These are phyloP conservation scores for Colistium nudipinnis DNA, from an alignment of 2,113 vertebrate species.

Conservation along the genomic window DNA sequence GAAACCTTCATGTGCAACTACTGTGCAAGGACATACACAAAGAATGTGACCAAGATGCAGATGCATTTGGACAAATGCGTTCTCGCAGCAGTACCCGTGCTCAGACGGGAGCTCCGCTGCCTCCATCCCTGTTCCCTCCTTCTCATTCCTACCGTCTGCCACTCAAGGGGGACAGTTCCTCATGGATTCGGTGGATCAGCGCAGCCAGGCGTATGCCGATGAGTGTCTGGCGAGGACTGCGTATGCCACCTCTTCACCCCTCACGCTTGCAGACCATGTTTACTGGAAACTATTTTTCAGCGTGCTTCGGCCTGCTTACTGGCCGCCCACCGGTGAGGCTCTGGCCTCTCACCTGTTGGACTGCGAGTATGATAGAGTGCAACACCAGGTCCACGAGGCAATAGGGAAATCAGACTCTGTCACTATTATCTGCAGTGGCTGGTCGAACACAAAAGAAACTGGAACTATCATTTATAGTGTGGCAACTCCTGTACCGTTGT, in stretches of 20 bases:
- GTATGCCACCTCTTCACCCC: constrained; percentile 63
- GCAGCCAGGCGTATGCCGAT: constrained; percentile 57
- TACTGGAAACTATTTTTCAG: constrained; percentile 66
- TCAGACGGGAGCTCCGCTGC: constrained; percentile 56
- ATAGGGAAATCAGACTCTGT: constrained; percentile 54
- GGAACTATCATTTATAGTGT: constrained; percentile 50
- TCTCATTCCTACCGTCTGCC: constrained; percentile 41
- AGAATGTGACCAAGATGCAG: constrained; percentile 68
- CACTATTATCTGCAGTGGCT: constrained; percentile 49
- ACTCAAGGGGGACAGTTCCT: constrained; percentile 51
- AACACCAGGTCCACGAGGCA: constrained; percentile 54
- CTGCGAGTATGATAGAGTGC: constrained; percentile 56
- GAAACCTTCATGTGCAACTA: constrained; percentile 67
- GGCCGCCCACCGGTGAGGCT: constrained; percentile 54
- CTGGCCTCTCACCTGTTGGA: constrained; percentile 64
- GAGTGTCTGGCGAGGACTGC: constrained; percentile 59
- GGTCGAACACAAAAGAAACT: constrained; percentile 45
- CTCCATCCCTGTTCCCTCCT: constrained; percentile 58
- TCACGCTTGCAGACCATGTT: constrained; percentile 57
- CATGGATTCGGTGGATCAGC: constrained; percentile 64
- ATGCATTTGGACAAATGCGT: constrained; percentile 64
- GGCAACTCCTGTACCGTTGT: constrained; percentile 50
- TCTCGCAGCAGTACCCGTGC: constrained; percentile 44
- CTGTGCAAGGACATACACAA: constrained; percentile 53
- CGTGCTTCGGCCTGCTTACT: constrained; percentile 63